Conservation (phyloP, 2,888 invertebrate species). For the Xestia c-nigrum region DNA sequence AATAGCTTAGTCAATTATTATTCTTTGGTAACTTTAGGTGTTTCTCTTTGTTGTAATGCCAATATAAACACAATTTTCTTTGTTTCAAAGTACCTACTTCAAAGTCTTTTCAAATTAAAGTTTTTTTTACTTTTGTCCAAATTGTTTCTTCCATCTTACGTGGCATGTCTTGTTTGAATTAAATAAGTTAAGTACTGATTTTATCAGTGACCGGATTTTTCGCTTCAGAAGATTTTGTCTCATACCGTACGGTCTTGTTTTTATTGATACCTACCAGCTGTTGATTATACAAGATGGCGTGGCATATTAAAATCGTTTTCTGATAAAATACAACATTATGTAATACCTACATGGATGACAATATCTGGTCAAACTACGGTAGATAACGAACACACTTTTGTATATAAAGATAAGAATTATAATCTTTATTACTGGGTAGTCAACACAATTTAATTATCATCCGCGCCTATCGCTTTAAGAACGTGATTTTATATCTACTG, state of each 20-base stretch:
- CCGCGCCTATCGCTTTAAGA: slow-evolving; percentile 18
- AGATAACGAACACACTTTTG: slow-evolving; percentile 33
- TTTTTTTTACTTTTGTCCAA: not conserved
- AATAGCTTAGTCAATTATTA: not conserved
- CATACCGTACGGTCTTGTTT: not conserved
- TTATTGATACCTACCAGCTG: not conserved
- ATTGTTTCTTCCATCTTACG: not conserved
- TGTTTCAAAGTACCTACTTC: not conserved
- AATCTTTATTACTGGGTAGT: slow-evolving; percentile 39
- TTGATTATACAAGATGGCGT: not conserved
- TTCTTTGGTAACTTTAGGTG: not conserved
- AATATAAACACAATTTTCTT: not conserved
- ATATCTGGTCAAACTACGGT: slow-evolving; percentile 17
- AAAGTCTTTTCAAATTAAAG: not conserved
- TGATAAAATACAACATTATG: slow-evolving; percentile 21
- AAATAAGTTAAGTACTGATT: not conserved
- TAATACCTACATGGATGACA: slow-evolving; percentile 19
- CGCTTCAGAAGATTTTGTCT: not conserved
- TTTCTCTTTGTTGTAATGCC: not conserved
- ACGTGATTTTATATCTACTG: slow-evolving; percentile 50
- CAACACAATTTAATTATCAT: slow-evolving; percentile 25
- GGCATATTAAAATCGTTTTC: not conserved
- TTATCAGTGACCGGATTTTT: not conserved
- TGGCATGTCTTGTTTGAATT: not conserved
- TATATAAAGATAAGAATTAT: slow-evolving; percentile 28